Conservation (phyloP, 2,888 invertebrate genomes). For the Dolichopus griseipennis region DNA sequence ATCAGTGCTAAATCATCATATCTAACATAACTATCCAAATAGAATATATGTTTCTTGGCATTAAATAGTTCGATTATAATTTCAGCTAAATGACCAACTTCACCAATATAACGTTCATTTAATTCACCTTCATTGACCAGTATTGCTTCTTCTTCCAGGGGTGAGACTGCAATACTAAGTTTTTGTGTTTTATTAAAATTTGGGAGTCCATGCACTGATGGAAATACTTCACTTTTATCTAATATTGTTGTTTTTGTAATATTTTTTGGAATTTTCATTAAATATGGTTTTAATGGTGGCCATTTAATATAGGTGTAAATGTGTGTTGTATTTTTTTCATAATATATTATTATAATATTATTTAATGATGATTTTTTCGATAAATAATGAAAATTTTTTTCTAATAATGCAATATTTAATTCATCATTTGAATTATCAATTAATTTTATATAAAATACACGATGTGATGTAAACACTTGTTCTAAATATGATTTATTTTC, state of each 20-base stretch:
- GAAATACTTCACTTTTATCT: not conserved
- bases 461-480: not conserved
- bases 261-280: not conserved
- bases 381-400: not conserved
- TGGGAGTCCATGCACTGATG: not conserved
- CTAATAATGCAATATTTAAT: not conserved
- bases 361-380: not conserved
- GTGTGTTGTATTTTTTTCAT: not conserved
- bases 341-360: not conserved
- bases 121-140: not conserved
- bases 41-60: not conserved
- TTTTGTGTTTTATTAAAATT: not conserved
- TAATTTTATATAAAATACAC: not conserved
- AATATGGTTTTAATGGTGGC: not conserved
- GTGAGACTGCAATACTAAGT: not conserved
- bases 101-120: constrained; percentile 1
- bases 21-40: not conserved
- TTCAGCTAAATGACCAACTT: constrained; percentile 2
- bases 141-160: not conserved
- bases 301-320: not conserved
- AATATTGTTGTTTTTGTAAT: not conserved
- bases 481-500: not conserved
- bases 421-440: not conserved
- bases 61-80: not conserved
- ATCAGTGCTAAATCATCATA: not conserved